Evolutionary conservation across 2,797 vertebrate species (phyloP).

Genomic region (Babyrousa celebensis): DNA sequence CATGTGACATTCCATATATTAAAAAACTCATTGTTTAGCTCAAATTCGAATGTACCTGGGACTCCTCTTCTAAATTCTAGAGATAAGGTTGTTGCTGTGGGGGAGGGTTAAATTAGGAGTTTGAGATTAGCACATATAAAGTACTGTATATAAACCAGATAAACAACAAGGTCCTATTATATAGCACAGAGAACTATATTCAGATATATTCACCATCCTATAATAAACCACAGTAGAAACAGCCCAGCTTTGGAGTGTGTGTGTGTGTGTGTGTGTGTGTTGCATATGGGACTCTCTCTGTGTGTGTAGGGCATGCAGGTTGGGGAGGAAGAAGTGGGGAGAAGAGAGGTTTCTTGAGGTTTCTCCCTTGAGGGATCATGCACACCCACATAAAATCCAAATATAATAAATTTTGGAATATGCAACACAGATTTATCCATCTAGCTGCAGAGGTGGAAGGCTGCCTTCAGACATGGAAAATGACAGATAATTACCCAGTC

Average conservation of each 20-base stretch:
- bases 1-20: not conserved
- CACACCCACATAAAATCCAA: constrained; percentile 87
- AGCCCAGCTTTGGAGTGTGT: not conserved
- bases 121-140: too few species aligned
- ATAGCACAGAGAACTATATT: too few species aligned
- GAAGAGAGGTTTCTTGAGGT: constrained; percentile 84
- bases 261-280: not conserved
- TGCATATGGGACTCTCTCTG: not conserved
- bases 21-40: constrained; percentile 15
- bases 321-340: not conserved
- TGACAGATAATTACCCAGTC: constrained; percentile 87
- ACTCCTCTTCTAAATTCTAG: not conserved
- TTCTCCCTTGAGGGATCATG: constrained; percentile 76
- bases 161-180: too few species aligned
- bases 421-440: constrained; percentile 85
- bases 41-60: not conserved
- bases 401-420: constrained; percentile 86
- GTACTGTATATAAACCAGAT: too few species aligned
- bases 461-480: constrained; percentile 85
- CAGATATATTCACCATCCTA: too few species aligned
- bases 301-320: not conserved
- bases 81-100: not conserved
- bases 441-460: constrained; percentile 84
- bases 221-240: too few species aligned
- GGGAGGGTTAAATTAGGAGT: too few species aligned